Conservation (phyloP, 2,797 vertebrate genomes). For the Lepilemur ruficaudatus region DNA sequence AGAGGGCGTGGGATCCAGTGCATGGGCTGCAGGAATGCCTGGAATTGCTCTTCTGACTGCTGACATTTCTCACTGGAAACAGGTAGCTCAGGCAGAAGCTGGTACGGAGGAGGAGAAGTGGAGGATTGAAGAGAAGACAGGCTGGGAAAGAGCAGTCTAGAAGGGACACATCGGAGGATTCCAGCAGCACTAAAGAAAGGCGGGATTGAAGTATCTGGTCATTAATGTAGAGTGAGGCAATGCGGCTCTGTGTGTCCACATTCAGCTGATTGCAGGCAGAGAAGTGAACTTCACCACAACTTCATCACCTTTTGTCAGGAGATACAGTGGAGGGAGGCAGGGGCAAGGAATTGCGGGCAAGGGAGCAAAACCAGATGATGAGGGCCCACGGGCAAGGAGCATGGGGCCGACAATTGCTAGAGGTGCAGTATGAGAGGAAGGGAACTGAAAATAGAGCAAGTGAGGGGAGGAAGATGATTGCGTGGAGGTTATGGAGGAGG, state of each 20-base stretch:
- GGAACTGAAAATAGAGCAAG: background rate
- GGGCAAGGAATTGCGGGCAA: background rate
- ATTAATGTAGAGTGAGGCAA: background rate
- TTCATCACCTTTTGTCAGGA: background rate
- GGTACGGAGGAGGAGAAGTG: background rate
- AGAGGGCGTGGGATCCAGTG: background rate
- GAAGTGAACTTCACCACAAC: background rate
- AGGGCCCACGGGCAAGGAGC: background rate
- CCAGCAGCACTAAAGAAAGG: background rate
- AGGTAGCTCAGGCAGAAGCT: background rate
- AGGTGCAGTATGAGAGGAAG: background rate
- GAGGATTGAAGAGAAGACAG: background rate
- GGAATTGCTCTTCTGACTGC: background rate
- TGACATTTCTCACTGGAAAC: background rate
- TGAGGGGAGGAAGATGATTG: background rate
- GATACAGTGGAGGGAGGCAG: background rate
- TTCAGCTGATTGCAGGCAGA: background rate
- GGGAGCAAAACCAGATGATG: background rate
- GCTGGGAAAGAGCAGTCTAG: background rate
- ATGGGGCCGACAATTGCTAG: background rate
- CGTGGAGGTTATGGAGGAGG: background rate
- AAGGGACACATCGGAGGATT: background rate
- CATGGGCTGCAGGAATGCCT: background rate
- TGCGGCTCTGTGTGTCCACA: background rate
- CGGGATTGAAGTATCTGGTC: background rate